A percentile compares a stretch with the other conserved stretches of the same genome.
Conservation (phyloP, 2,113 vertebrate genomes). For the Oreochromis tanganicae region DNA sequence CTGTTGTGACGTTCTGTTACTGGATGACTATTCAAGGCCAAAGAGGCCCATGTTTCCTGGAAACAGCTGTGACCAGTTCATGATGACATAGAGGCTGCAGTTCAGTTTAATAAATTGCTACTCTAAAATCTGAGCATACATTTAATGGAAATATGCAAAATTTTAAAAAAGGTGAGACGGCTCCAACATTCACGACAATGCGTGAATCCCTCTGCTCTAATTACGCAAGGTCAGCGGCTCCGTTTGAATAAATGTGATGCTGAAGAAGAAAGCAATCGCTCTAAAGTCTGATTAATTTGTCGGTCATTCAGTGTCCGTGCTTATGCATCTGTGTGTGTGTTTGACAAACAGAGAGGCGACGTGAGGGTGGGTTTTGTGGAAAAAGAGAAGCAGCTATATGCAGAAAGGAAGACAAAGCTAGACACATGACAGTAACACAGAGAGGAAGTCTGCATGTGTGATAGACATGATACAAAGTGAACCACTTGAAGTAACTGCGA, state of each 20-base stretch:
- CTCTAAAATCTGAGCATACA: not conserved
- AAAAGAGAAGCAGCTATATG: not conserved
- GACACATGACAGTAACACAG: not conserved
- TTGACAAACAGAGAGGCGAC: not conserved
- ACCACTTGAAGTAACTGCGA: not conserved
- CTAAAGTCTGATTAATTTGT: not conserved
- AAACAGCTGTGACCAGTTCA: not conserved
- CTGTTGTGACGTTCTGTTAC: not conserved
- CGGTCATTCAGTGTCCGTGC: not conserved
- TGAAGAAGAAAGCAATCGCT: not conserved
- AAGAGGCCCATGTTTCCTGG: not conserved
- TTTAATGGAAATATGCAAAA: not conserved
- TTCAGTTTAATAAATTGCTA: not conserved
- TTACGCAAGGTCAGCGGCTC: not conserved
- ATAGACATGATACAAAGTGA: not conserved
- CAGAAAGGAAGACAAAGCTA: not conserved
- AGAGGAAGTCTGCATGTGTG: not conserved
- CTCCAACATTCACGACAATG: not conserved
- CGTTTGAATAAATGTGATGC: not conserved
- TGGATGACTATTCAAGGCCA: fast-evolving
- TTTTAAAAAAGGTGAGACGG: not conserved
- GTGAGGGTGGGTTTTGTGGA: not conserved
- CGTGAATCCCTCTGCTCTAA: not conserved
- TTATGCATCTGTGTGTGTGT: not conserved
- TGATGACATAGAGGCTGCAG: not conserved